Conservation (phyloP, 2,888 invertebrate species). For the Macrosiphum euphorbiae region DNA sequence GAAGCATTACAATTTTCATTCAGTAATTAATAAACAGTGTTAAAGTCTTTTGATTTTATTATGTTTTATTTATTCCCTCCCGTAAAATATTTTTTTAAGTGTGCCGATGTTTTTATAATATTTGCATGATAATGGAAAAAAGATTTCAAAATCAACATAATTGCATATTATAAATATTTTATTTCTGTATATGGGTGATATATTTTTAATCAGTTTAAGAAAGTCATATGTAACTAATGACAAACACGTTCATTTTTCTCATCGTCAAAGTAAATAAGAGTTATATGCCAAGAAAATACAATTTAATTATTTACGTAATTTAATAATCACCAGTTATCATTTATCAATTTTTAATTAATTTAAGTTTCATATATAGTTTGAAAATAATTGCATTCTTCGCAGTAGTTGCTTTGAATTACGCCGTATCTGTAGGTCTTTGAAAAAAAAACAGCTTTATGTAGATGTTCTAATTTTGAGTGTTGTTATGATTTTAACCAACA, state of each 20-base stretch:
- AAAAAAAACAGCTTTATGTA: neutral
- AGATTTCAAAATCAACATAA: neutral
- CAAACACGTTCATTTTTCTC: neutral
- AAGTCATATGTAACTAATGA: neutral
- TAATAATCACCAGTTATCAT: neutral
- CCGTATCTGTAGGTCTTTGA: neutral
- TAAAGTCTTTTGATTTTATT: neutral
- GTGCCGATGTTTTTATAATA: neutral
- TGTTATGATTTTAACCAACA: neutral
- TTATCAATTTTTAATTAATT: neutral
- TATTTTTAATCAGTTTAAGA: neutral
- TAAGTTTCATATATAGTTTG: neutral
- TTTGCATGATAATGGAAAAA: neutral
- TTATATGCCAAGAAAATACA: neutral
- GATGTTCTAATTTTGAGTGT: neutral
- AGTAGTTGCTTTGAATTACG: neutral
- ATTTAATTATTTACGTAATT: neutral
- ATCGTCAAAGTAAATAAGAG: neutral
- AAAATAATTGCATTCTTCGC: neutral
- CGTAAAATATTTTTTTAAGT: neutral
- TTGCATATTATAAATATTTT: neutral
- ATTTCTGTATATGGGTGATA: neutral
- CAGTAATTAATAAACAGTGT: neutral
- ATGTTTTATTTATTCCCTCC: neutral
- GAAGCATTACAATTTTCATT: neutral